Evolutionary conservation across 2,797 vertebrate genomes (phyloP), one percentile per base, ranked within the genome.

Genomic region (Arremon aurantiirostris): DNA sequence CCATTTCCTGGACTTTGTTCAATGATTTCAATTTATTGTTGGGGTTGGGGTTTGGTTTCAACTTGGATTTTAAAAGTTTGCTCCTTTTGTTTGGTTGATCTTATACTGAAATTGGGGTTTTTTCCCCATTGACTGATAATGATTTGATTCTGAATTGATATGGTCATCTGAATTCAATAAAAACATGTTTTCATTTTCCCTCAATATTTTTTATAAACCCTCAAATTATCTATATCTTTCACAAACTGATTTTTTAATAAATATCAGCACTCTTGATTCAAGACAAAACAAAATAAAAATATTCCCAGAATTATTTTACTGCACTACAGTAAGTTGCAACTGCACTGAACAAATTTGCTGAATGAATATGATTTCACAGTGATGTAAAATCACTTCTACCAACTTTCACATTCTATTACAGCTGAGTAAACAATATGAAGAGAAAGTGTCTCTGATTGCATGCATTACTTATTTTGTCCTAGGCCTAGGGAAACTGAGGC

Each of bases 341-440:
- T 63, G 11, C n/a, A 39, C 32, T 72, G 39, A 80, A 61, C 14
- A 85, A 83, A 78, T 61, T 72, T 87, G 11, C 39, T 91, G 50
- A 94, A 72, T 83, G 8, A 88, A 64, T 78, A 72, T 52, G 35
- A 81, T 89, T 95, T 87, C 44, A 75, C 9, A 80, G 35, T 65
- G 35, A 37, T 28, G 44, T 19, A 86, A 87, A 86, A 82, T 68
- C 49, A 61, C 30, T 89, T 87, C 60, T 89, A 64, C 37, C 14
- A 57, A 27, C 53, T 85, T 92, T 77, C 49, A 55, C 14, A 47
- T 86, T 77, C 53, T 64, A 50, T 64, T 87, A 57, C 20, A 83
- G 16, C 26, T 88, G 9, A 87, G 8, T 42, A 89, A 91, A 82
- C 8, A 59, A 26, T 44, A 60, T 39, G 24, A 79, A 71, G 35